Conservation (phyloP, 2,888 invertebrate species). For the Exephanes ischioxanthus region DNA sequence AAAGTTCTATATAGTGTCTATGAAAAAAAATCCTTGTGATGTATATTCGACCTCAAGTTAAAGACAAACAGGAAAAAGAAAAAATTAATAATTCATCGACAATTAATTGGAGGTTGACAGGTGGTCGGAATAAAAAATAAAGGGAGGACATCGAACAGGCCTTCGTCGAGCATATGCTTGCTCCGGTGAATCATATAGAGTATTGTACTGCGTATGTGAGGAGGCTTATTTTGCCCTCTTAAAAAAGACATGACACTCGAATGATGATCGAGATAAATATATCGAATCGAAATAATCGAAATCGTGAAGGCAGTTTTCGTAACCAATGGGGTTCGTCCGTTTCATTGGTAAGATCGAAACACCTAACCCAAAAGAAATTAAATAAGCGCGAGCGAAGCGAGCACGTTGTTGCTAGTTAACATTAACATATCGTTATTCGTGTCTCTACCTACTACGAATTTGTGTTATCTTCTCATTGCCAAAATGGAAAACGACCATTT, state of each 20-base stretch:
- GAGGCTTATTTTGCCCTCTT: conserved; percentile 63
- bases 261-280: too few relatives aligned
- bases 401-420: too few relatives aligned
- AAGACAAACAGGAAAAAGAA: background rate
- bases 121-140: conserved; percentile 78
- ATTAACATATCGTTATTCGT: conserved; percentile 69
- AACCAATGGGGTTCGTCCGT: too few relatives aligned
- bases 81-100: conserved; percentile 81
- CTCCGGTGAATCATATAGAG: conserved; percentile 81
- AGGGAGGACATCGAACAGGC: conserved; percentile 1
- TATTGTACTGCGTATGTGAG: conserved; percentile 78
- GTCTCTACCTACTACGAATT: conserved; percentile 37
- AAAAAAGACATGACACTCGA: too few relatives aligned
- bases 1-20: conserved; percentile 12
- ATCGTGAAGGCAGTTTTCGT: too few relatives aligned
- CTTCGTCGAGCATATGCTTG: conserved; percentile 78
- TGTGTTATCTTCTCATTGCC: background rate
- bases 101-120: conserved; percentile 80
- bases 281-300: too few relatives aligned
- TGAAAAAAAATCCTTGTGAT: conserved; percentile 14
- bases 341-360: too few relatives aligned
- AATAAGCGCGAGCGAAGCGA: too few relatives aligned
- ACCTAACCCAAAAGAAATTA: too few relatives aligned
- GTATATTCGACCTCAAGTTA: conserved; percentile 2
- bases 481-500: background rate